phyloP scores from a whole-genome alignment of 2,888 invertebrate species.

The Erebia ligea region DNA sequence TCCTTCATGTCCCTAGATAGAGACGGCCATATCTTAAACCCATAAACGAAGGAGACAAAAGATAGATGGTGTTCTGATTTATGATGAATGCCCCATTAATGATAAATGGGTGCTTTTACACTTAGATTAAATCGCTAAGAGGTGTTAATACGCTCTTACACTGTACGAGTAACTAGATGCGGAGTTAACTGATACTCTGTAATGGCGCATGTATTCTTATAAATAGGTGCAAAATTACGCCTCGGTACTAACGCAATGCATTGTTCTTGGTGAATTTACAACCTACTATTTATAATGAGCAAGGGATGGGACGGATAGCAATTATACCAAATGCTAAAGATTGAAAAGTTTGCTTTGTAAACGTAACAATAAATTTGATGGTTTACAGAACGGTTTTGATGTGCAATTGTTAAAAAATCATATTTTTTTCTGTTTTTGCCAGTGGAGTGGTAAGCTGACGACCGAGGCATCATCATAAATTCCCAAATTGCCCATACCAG shows the following conservation, averaged over 20 bases:
- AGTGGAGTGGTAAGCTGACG: no score
- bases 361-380: background rate
- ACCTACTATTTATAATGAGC: background rate
- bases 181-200: background rate
- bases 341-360: background rate
- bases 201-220: background rate
- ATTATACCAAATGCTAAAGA: background rate
- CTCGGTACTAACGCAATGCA: background rate
- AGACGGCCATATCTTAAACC: conserved; percentile 39
- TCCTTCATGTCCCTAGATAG: conserved; percentile 59
- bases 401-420: no score
- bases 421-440: no score
- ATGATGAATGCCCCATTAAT: conserved; percentile 68
- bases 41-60: conserved; percentile 42
- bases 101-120: conserved; percentile 61
- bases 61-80: conserved; percentile 45
- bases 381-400: no score
- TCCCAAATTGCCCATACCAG: no score
- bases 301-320: background rate
- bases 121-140: conserved; percentile 54
- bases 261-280: conserved; percentile 1
- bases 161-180: conserved; percentile 26
- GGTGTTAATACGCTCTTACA: conserved; percentile 46
- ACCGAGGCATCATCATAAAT: no score
- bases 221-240: conserved; percentile 2